phyloP scores from a whole-genome alignment of 53 echinoderm and acorn worm species.

The Glandiceps talaboti region DNA sequence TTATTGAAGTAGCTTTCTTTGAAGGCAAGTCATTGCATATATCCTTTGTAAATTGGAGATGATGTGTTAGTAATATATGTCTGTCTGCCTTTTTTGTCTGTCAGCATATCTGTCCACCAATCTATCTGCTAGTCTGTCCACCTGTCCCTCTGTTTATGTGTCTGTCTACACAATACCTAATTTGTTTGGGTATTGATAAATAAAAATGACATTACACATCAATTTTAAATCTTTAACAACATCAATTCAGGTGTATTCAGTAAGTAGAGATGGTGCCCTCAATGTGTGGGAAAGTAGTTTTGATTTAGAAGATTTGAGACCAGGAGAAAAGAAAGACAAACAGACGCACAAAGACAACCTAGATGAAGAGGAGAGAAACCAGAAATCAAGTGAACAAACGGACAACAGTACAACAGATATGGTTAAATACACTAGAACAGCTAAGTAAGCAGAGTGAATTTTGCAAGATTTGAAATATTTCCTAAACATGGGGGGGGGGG shows the following conservation, averaged over 20 bases:
- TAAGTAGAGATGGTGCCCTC: constrained; percentile 59
- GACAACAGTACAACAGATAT: constrained; percentile 5
- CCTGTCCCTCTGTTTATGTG: too few relatives aligned
- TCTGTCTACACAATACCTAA: too few relatives aligned
- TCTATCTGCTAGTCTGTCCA: too few relatives aligned
- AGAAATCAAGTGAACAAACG: constrained; percentile 13
- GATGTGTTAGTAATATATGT: too few relatives aligned
- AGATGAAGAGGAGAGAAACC: constrained; percentile 11
- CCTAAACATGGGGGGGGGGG: too few relatives aligned
- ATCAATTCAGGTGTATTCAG: constrained; percentile 53
- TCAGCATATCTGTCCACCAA: too few relatives aligned
- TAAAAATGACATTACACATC: too few relatives aligned
- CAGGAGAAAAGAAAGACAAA: neutral
- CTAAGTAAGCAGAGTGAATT: too few relatives aligned
- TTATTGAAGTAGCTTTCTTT: constrained; percentile 77
- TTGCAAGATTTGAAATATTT: too few relatives aligned
- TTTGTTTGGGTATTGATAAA: too few relatives aligned
- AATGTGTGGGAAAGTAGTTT: constrained; percentile 82
- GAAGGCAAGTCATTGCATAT: constrained; percentile 87
- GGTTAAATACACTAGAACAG: constrained; percentile 16
- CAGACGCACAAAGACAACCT: neutral
- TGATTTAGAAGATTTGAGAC: constrained; percentile 47
- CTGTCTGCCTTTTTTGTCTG: too few relatives aligned
- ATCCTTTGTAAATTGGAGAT: constrained; percentile 70
- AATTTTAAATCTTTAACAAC: too few relatives aligned